Conservation (phyloP, 2,888 invertebrate species). For the Augiades crinisus region DNA sequence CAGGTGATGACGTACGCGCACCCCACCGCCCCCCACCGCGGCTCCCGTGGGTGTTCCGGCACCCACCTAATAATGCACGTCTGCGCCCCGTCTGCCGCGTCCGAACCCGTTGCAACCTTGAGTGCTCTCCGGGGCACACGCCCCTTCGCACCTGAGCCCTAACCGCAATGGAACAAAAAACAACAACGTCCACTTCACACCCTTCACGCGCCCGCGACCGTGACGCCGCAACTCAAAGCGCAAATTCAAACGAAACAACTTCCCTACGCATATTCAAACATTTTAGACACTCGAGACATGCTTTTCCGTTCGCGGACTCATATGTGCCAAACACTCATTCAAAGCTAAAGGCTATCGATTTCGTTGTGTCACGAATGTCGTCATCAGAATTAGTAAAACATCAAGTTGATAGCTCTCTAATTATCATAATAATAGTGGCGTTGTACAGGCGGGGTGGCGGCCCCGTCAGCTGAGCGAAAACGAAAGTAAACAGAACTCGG, state of each 20-base stretch:
- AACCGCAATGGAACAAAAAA: slow-evolving; percentile 15
- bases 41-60: slow-evolving; percentile 74
- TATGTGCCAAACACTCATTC: background rate
- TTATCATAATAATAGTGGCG: slow-evolving; percentile 78
- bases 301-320: slow-evolving; percentile 1
- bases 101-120: slow-evolving; percentile 78
- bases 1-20: slow-evolving; percentile 77
- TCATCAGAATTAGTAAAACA: slow-evolving; percentile 32
- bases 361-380: slow-evolving; percentile 6
- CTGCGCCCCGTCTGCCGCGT: slow-evolving; percentile 78
- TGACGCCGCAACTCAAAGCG: slow-evolving; percentile 18
- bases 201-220: slow-evolving; percentile 7
- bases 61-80: slow-evolving; percentile 82
- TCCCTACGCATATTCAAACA: slow-evolving; percentile 3
- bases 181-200: slow-evolving; percentile 22
- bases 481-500: slow-evolving; percentile 83
- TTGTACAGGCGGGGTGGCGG: slow-evolving; percentile 63
- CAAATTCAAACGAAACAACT: slow-evolving; percentile 12
- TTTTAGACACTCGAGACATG: slow-evolving; percentile 16
- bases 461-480: slow-evolving; percentile 82
- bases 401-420: slow-evolving; percentile 70
- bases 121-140: slow-evolving; percentile 63
- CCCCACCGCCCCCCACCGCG: slow-evolving; percentile 58
- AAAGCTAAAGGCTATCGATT: slow-evolving; percentile 9
- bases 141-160: slow-evolving; percentile 34